A percentile compares a stretch with the other conserved stretches of the same genome.
Evolutionary conservation across 2,888 invertebrate species (phyloP).

Genomic region (Anagyrus pseudococci): DNA sequence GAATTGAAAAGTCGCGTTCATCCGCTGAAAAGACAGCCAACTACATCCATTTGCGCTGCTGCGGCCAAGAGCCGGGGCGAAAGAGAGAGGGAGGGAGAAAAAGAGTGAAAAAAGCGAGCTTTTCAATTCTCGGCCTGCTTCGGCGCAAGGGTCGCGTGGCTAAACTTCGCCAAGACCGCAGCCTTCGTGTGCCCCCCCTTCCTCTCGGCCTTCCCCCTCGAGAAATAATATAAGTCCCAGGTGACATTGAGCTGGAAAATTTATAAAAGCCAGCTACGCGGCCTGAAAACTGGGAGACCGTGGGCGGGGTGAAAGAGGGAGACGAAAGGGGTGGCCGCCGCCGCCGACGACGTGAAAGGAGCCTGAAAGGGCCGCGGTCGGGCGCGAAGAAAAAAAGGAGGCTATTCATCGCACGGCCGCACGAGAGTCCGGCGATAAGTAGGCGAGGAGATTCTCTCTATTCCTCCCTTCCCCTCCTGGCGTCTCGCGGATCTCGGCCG

Average conservation of each 20-base stretch:
- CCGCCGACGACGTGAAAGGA: not conserved
- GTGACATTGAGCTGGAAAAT: conserved; percentile 33
- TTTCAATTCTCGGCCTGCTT: not conserved
- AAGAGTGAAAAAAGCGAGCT: not conserved
- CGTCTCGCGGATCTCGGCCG: not conserved
- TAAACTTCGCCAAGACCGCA: not conserved
- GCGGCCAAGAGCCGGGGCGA: not conserved
- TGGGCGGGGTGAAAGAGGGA: not conserved
- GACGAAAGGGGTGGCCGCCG: not conserved
- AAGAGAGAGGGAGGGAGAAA: not conserved
- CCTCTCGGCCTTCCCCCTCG: not conserved
- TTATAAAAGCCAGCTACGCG: not conserved
- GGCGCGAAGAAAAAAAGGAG: not conserved
- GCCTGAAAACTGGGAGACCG: too few species aligned
- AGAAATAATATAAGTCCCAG: conserved; percentile 10
- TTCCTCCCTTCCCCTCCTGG: too few species aligned
- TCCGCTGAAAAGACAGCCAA: too few species aligned
- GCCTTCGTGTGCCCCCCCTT: not conserved
- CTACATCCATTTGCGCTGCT: too few species aligned
- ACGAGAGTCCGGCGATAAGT: not conserved
- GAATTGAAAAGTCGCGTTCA: too few species aligned
- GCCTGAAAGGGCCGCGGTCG: not conserved
- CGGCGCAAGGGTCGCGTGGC: not conserved
- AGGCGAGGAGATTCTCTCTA: not conserved
- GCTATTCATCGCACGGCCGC: conserved; percentile 1